Base-by-base conservation (phyloP, 2,113 vertebrate species). In the Antechinus flavipes region DNA sequence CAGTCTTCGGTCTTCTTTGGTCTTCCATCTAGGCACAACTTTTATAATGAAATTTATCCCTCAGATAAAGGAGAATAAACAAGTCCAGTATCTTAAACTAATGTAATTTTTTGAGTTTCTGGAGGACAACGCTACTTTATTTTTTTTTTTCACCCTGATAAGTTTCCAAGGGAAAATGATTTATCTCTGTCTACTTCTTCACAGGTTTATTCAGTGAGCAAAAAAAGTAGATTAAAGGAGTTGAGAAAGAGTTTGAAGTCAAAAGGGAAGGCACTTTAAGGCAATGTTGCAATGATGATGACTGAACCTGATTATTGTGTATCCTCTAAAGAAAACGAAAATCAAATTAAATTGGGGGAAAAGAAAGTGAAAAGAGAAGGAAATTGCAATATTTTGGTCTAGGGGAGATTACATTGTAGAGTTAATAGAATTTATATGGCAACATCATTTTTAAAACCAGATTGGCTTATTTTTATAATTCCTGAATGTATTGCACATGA, bases 351-450 rank as follows among this genome's bases (percentile, higher is more conserved):
- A 97, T 61, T 35, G 97, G 96, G 97, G 98, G 97, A 97, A 98
- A 98, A 98, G 97, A 98, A 97, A 95, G 95, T 97, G 98, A 97
- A 98, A 97, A 98, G 95, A 96, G 97, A 96, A 98, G 97, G 98
- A 98, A 98, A 98, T 98, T 98, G 95, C 97, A 94, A 98, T 98
- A 98, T 97, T 98, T 98, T 96, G 97, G 89, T 98, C 96, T 96
- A 90, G 96, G 93, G 96, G 92, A 98, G 97, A 98, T 98, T 97
- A 95, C 96, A 97, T 98, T 98, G 96, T 97, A 97, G 95, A 92
- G 93, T 97, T 98, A 98, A 97, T 68, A 54, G 97, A 97, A 97
- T 98, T 97, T 94, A 93, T 96, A 93, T 91, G 97, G 96, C 96
- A 97, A 97, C 97, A 97, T 98, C 97, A 97, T 98, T 98, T 98